Evolutionary conservation across 1,140 invertebrate species (phyloP).

Genomic region (Anoplolepis gracilipes): DNA sequence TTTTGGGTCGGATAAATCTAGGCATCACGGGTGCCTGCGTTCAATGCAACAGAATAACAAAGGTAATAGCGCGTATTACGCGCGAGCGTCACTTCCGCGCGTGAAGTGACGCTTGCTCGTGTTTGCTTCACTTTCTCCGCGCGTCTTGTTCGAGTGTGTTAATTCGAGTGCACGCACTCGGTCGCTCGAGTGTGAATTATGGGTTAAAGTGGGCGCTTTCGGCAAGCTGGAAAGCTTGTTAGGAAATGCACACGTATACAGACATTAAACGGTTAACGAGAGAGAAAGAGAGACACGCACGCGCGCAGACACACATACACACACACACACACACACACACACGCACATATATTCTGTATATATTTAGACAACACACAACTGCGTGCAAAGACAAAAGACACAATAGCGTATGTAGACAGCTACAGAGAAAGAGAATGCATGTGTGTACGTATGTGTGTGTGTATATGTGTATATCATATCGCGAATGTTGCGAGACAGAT

Average conservation of each 20-base stretch:
- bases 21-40: neutral
- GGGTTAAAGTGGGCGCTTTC: slow-evolving; percentile 60
- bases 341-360: slow-evolving; percentile 42
- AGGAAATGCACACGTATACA: slow-evolving; percentile 55
- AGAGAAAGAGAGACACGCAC: slow-evolving; percentile 64
- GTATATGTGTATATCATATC: neutral
- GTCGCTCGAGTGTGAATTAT: slow-evolving; percentile 41
- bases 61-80: slow-evolving; percentile 32
- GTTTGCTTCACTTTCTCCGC: slow-evolving; percentile 38
- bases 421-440: slow-evolving; percentile 47
- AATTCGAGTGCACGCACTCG: slow-evolving; percentile 49
- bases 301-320: slow-evolving; percentile 73
- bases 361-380: slow-evolving; percentile 74
- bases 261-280: slow-evolving; percentile 69
- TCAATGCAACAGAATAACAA: slow-evolving; percentile 38
- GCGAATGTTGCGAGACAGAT: slow-evolving; percentile 27
- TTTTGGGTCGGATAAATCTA: neutral
- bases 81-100: slow-evolving; percentile 35
- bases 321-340: slow-evolving; percentile 70
- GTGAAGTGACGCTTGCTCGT: slow-evolving; percentile 15
- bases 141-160: neutral
- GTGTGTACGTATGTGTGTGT: neutral
- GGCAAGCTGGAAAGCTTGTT: slow-evolving; percentile 50
- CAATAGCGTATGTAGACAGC: slow-evolving; percentile 20
- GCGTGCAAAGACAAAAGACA: slow-evolving; percentile 48